Evolutionary conservation across 2,797 vertebrate genomes (phyloP), one percentile per base, ranked within the genome.

Genomic region (Spea hammondii): DNA sequence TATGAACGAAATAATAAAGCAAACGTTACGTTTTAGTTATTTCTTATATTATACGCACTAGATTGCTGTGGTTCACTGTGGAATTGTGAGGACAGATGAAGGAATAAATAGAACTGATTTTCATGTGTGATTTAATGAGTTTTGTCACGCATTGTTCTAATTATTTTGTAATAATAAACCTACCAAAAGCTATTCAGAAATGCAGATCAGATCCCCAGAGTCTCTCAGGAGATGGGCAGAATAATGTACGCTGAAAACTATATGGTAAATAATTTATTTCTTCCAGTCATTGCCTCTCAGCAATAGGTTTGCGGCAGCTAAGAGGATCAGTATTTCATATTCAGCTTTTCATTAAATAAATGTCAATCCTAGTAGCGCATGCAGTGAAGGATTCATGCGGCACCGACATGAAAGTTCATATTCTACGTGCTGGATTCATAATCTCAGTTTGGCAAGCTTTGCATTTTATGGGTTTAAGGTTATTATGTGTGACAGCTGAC

Each of bases 331-430:
- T 14, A 53, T 51, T 73, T 79, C 53, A 68, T 60, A 57, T 54
- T 81, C 71, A 67, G 45, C 50, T n/a, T 77, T 79, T 78, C 54
- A 71, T 79, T 76, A 82, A 71, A 73, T 76, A 82, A 80, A 71
- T 77, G 81, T 67, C 70, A 77, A 55, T 74, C 72, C 44, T 57
- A 8, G 49, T 48, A 14, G 65, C 17, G 44, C 59, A 70, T 75
- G 44, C 47, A 55, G 14, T 67, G 65, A 54, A 47, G 5, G 57
- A 54, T 13, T 75, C 66, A 48, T 54, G 44, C 53, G 65, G 67
- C 45, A 55, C 48, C 68, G 54, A 67, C 70, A 68, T 67, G 46
- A 60, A 67, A 68, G 70, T 67, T 66, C 53, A 73, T 69, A 60
- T 62, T 7, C 54, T 51, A 17, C 71, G 51, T 74, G 49, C 65